Percentiles rank a stretch among this genome's conserved stretches.
phyloP scores from a whole-genome alignment of 2,113 vertebrate genomes.

The Cyprinodon brontotheroides region DNA sequence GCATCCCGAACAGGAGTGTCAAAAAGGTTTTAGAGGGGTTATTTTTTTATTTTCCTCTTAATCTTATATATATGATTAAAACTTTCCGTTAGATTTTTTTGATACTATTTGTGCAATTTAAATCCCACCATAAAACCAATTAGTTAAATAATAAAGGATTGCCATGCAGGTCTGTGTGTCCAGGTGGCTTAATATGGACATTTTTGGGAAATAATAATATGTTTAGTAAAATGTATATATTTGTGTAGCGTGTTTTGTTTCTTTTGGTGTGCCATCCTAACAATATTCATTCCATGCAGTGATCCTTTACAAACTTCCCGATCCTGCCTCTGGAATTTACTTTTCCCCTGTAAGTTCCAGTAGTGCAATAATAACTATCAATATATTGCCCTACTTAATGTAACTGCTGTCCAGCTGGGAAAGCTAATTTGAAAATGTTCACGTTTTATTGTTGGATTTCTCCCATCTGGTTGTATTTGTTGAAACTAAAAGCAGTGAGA shows the following conservation, averaged over 20 bases:
- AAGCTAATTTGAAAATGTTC: neutral
- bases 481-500: neutral
- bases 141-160: constrained; percentile 18
- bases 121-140: constrained; percentile 40
- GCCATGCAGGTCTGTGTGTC: no score
- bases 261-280: neutral
- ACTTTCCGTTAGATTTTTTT: constrained; percentile 39
- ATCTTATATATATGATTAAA: constrained; percentile 47
- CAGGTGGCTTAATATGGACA: no score
- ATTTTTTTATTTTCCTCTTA: neutral
- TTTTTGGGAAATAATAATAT: no score
- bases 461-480: neutral
- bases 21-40: constrained; percentile 56
- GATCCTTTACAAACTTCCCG: neutral
- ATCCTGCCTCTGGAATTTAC: no score
- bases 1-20: constrained; percentile 30
- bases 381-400: neutral
- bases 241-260: neutral
- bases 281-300: neutral
- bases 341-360: neutral
- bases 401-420: neutral
- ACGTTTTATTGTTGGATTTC: neutral
- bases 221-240: no score
- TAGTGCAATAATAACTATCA: neutral
- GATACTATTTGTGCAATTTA: constrained; percentile 56